Conservation (phyloP, 1,140 invertebrate species). For the Tetragonula clypearis region DNA sequence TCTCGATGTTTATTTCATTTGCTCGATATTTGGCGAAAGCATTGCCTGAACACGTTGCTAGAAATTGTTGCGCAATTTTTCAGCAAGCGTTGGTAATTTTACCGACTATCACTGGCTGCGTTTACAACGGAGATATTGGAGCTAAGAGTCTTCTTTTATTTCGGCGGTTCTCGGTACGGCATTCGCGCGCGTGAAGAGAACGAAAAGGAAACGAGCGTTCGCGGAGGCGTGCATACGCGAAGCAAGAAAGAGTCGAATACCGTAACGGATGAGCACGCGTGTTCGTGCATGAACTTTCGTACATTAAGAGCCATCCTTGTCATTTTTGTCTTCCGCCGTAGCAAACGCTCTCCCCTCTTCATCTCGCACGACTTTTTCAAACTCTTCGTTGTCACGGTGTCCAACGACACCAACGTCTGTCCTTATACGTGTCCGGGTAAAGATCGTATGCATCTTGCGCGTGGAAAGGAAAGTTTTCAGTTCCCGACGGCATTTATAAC, state of each 20-base stretch:
- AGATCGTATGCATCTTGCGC: neutral
- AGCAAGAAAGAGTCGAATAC: slow-evolving; percentile 66
- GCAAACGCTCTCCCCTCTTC: neutral
- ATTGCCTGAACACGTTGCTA: neutral
- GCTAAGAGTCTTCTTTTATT: slow-evolving; percentile 59
- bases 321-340: slow-evolving; percentile 58
- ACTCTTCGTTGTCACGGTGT: neutral
- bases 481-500: neutral
- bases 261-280: slow-evolving; percentile 77
- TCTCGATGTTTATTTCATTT: neutral
- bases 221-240: slow-evolving; percentile 34
- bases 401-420: neutral
- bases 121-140: neutral
- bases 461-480: slow-evolving; percentile 18
- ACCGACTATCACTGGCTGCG: no score
- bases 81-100: neutral
- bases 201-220: slow-evolving; percentile 48
- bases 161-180: slow-evolving; percentile 59
- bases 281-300: slow-evolving; percentile 70
- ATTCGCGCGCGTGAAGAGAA: slow-evolving; percentile 13
- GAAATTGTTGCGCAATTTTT: neutral
- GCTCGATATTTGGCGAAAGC: neutral
- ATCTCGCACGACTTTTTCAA: neutral
- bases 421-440: neutral
- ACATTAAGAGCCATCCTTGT: slow-evolving; percentile 67